Base-by-base conservation (phyloP, 2,797 vertebrate species). In the Antennarius maculatus region DNA sequence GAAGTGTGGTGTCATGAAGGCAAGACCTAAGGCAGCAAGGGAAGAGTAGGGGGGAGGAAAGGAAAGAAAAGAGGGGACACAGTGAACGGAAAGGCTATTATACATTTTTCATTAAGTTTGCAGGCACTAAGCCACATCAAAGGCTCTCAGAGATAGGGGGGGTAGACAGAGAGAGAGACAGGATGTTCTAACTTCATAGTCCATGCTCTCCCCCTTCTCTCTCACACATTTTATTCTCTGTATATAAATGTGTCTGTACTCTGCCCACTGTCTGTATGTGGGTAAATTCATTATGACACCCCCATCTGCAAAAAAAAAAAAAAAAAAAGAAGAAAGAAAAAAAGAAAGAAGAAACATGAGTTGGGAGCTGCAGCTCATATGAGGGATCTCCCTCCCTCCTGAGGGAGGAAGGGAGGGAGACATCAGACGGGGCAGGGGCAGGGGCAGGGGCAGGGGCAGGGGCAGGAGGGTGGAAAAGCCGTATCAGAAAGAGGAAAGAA, bases 51-150 rank as follows among this genome's bases (percentile, higher is more conserved):
- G 48, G 61, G 9, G 62, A 66, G 73, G 49, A 54, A 28, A 49
- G 61, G 69, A 52, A 69, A 74, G 64, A 66, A 81, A 79, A 47
- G 12, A 74, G 71, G 81, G 74, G 50, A 62, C 82, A 85, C 74
- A 82, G 71, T 73, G 71, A 87, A 87, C 71, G 89, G 81, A 87
- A 88, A 85, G 86, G 85, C 89, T 92, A 92, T 92, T 93, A 93
- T 93, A 93, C 89, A 94, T 94, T 93, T 94, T 94, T 94, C 91
- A 94, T 94, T 94, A 93, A 90, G 87, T 91, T 92, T 93, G 90
- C 89, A 91, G 91, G 91, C 92, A 90, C 88, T 89, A 91, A 91
- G 91, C 90, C 91, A 93, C 93, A 92, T 94, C 93, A 94, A 94
- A 94, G 93, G 78, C 72, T 90, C 80, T 80, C 86, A 78, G 79